Percentiles rank a stretch among this genome's conserved stretches.
phyloP scores from a whole-genome alignment of 2,888 invertebrate genomes.

The Balanococcus diminutus region DNA sequence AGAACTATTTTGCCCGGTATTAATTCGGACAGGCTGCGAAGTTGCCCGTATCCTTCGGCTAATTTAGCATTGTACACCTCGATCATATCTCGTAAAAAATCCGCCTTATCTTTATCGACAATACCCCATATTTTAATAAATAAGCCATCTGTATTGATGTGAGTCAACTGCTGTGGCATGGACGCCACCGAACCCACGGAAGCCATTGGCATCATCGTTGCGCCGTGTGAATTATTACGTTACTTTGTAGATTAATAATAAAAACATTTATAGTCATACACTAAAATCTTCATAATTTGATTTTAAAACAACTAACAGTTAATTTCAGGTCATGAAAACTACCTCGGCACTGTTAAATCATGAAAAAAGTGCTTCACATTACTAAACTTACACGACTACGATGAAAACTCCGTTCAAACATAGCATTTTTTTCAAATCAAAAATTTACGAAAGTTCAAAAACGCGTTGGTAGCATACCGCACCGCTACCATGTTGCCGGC shows the following conservation, averaged over 20 bases:
- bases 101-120: background rate
- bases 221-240: background rate
- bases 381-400: background rate
- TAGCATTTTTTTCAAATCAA: background rate
- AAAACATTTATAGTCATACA: background rate
- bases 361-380: background rate
- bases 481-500: background rate
- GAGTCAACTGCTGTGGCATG: conserved; percentile 25
- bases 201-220: conserved; percentile 33
- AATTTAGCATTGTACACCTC: background rate
- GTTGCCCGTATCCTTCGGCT: background rate
- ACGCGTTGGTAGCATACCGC: background rate
- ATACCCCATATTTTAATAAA: conserved; percentile 37
- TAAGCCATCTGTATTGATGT: background rate
- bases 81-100: background rate
- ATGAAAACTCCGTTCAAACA: background rate
- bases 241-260: background rate
- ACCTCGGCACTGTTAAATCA: background rate
- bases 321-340: background rate
- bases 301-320: background rate
- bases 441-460: background rate
- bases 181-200: background rate
- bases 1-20: conserved; percentile 25
- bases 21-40: background rate
- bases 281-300: conserved; percentile 12